These are phyloP conservation scores for Drosophila fulvimacula DNA, from an alignment of 2,888 invertebrate genomes.

Conservation along the genomic window DNA sequence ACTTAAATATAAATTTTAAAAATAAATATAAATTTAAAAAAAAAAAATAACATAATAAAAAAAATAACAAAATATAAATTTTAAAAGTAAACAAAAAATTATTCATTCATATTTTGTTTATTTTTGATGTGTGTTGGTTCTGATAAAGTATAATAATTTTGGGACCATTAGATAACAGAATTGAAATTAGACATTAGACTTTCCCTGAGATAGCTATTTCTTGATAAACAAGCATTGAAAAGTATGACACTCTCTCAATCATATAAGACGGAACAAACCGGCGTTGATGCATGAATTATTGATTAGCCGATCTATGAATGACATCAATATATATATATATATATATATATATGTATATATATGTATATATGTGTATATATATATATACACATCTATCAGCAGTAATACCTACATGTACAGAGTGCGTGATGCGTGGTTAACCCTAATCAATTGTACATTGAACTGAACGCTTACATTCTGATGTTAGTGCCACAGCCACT, in stretches of 20 bases:
- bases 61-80: too few species aligned
- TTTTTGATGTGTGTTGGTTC: too few species aligned
- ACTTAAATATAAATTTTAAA: too few species aligned
- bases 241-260: slow-evolving; percentile 5
- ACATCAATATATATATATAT: background rate
- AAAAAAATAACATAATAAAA: too few species aligned
- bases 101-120: too few species aligned
- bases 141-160: too few species aligned
- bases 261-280: background rate
- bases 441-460: background rate
- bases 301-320: background rate
- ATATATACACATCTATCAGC: background rate
- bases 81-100: too few species aligned
- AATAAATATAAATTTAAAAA: too few species aligned
- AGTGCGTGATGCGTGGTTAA: background rate
- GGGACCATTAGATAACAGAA: too few species aligned
- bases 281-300: background rate
- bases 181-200: too few species aligned
- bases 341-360: background rate
- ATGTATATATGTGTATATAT: background rate
- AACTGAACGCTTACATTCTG: slow-evolving; percentile 31
- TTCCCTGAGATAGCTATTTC: slow-evolving; percentile 1
- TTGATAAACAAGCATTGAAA: slow-evolving; percentile 7
- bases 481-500: slow-evolving; percentile 33
- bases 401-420: background rate